These are phyloP conservation scores for Habroteleia sp. DNA, from an alignment of 2,888 invertebrate species.

Conservation along the genomic window DNA sequence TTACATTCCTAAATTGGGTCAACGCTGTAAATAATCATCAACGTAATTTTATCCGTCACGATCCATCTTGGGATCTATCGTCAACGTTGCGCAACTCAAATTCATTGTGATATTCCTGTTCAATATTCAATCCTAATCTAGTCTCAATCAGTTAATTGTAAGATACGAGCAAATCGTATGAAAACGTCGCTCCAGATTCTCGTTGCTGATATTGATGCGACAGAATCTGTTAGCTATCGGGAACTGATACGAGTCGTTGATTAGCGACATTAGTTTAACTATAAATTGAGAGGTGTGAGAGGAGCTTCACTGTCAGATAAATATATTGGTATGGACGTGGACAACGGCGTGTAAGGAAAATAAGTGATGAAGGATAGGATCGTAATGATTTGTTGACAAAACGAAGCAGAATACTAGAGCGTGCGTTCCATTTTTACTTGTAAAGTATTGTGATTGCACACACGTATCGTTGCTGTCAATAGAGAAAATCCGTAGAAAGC, in stretches of 20 bases:
- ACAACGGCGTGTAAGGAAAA: no score
- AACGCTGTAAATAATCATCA: constrained; percentile 41
- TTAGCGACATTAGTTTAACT: constrained; percentile 47
- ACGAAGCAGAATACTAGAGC: constrained; percentile 18
- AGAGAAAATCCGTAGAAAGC: constrained; percentile 31
- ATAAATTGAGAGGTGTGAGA: constrained; percentile 44
- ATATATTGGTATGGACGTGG: constrained; percentile 28
- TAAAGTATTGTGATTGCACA: constrained; percentile 33
- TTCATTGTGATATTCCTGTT: constrained; percentile 31
- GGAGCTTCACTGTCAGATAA: constrained; percentile 38
- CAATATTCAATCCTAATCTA: constrained; percentile 57
- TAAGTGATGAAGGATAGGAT: constrained; percentile 25
- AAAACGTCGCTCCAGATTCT: constrained; percentile 50
- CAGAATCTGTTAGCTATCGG: constrained; percentile 39
- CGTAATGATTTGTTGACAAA: constrained; percentile 18
- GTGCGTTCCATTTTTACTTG: constrained; percentile 15
- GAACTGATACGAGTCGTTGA: constrained; percentile 53
- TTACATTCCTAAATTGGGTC: constrained; percentile 25
- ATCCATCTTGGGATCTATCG: constrained; percentile 42
- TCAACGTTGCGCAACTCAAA: constrained; percentile 22
- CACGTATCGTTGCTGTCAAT: constrained; percentile 8
- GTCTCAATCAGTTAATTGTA: constrained; percentile 57
- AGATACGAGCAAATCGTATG: constrained; percentile 45
- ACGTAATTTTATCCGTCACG: constrained; percentile 30
- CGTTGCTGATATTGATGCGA: constrained; percentile 41